These are phyloP conservation scores for Drosophila baimaii DNA, from an alignment of 1,140 invertebrate genomes.

Conservation along the genomic window DNA sequence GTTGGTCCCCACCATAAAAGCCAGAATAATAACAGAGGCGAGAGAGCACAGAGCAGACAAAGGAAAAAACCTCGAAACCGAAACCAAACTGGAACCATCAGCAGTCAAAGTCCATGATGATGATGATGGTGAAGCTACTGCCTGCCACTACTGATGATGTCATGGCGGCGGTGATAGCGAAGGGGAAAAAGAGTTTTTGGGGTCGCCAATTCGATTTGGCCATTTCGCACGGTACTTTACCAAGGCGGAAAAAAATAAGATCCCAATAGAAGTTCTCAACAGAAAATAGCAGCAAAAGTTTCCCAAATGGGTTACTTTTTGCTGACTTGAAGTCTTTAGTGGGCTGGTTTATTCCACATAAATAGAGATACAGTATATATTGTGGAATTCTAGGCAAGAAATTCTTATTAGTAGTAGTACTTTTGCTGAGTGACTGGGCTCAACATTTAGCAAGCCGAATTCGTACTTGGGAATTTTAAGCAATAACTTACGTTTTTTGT, in stretches of 20 bases:
- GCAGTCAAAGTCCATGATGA: slow-evolving; percentile 47
- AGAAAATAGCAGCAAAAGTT: background rate
- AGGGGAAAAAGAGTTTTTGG: slow-evolving; percentile 27
- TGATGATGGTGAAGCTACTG: slow-evolving; percentile 39
- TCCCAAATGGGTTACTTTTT: background rate
- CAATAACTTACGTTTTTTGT: too few relatives aligned
- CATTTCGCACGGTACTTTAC: slow-evolving; percentile 71
- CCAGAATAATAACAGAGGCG: slow-evolving; percentile 19
- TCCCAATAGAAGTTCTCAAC: slow-evolving; percentile 1
- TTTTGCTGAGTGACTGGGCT: too few relatives aligned
- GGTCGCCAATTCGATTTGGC: slow-evolving; percentile 63
- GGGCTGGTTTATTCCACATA: background rate
- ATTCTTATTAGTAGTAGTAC: background rate
- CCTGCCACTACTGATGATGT: slow-evolving; percentile 70
- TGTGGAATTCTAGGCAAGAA: too few relatives aligned
- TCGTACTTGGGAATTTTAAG: too few relatives aligned
- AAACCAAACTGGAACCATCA: slow-evolving; percentile 62
- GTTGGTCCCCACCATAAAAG: slow-evolving; percentile 34
- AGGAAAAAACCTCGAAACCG: slow-evolving; percentile 46
- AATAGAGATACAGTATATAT: too few relatives aligned
- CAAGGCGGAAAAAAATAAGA: background rate
- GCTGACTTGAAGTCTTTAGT: background rate
- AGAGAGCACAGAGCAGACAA: slow-evolving; percentile 21
- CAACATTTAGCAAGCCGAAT: too few relatives aligned
- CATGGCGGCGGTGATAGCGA: slow-evolving; percentile 42